Percentiles rank a stretch among this genome's conserved stretches.
Conservation (phyloP, 2,888 invertebrate species). For the Drosophila vallismaia region DNA sequence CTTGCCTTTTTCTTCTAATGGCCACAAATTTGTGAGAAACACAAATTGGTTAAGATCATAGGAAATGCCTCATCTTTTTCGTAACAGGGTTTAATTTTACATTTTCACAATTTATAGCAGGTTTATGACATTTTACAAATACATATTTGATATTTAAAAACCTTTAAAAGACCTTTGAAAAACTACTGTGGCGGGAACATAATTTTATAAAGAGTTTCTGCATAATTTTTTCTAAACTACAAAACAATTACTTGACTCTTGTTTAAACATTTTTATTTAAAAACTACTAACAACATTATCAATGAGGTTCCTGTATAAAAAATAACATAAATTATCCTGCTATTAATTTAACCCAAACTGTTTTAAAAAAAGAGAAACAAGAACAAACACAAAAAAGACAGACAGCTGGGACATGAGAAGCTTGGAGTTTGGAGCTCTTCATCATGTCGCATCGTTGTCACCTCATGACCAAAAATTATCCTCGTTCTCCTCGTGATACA, state of each 20-base stretch:
- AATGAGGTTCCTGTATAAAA: background rate
- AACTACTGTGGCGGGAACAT: too few species aligned
- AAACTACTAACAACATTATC: background rate
- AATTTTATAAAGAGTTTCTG: too few species aligned
- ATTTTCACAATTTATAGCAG: too few species aligned
- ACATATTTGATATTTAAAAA: background rate
- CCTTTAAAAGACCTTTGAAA: background rate
- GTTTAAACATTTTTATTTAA: background rate
- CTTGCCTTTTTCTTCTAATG: background rate
- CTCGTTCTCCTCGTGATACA: conserved; percentile 35
- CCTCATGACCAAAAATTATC: conserved; percentile 70
- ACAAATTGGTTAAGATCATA: too few species aligned
- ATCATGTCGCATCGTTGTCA: conserved; percentile 79
- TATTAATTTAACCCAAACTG: conserved; percentile 1
- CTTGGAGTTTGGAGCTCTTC: conserved; percentile 45
- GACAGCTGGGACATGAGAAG: conserved; percentile 25
- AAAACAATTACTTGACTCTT: background rate
- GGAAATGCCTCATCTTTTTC: too few species aligned
- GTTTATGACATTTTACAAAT: background rate
- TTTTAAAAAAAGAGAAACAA: background rate
- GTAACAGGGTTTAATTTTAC: too few species aligned
- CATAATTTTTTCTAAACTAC: background rate
- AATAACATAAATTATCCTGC: background rate
- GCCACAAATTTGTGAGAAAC: background rate
- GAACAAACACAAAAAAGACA: background rate